These are phyloP conservation scores for Drosophila pegasa DNA, from an alignment of 2,888 invertebrate species.

Conservation along the genomic window DNA sequence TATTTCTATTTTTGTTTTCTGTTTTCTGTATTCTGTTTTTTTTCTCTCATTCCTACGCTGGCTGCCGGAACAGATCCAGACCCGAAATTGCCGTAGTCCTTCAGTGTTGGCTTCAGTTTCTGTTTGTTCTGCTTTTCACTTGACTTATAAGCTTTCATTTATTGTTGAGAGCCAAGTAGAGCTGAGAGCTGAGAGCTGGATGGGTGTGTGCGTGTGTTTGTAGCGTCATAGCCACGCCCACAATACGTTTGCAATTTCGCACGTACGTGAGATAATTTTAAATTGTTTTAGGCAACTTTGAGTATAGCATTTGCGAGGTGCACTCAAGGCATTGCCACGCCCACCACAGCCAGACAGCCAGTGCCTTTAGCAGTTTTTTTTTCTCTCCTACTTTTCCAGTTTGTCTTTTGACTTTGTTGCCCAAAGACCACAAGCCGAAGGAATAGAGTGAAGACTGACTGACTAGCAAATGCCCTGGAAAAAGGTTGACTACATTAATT, in stretches of 20 bases:
- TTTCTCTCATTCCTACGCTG: slow-evolving; percentile 2
- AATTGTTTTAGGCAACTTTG: slow-evolving; percentile 74
- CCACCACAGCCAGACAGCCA: slow-evolving; percentile 17
- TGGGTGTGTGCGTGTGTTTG: slow-evolving; percentile 23
- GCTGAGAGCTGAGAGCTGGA: slow-evolving; percentile 19
- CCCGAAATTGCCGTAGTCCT: slow-evolving; percentile 57
- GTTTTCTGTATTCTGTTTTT: not conserved
- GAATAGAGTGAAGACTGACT: not conserved
- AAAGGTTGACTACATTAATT: too few relatives aligned
- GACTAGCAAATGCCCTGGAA: not conserved
- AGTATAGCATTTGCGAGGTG: slow-evolving; percentile 34
- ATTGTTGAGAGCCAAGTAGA: slow-evolving; percentile 51
- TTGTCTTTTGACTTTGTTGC: slow-evolving; percentile 54
- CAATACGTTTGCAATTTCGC: slow-evolving; percentile 77
- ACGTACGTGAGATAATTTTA: slow-evolving; percentile 81
- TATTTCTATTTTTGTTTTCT: slow-evolving; percentile 5
- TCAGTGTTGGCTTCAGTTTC: slow-evolving; percentile 50
- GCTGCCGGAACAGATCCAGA: slow-evolving; percentile 35
- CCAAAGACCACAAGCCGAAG: not conserved
- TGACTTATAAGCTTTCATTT: slow-evolving; percentile 80
- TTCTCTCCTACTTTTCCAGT: slow-evolving; percentile 23
- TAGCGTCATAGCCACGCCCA: slow-evolving; percentile 63
- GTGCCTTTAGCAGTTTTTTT: slow-evolving; percentile 3
- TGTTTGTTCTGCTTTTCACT: slow-evolving; percentile 71
- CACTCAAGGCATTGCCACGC: slow-evolving; percentile 31